These are phyloP conservation scores for Pachycephala philippinensis DNA, from an alignment of 2,113 vertebrate species.

Conservation along the genomic window DNA sequence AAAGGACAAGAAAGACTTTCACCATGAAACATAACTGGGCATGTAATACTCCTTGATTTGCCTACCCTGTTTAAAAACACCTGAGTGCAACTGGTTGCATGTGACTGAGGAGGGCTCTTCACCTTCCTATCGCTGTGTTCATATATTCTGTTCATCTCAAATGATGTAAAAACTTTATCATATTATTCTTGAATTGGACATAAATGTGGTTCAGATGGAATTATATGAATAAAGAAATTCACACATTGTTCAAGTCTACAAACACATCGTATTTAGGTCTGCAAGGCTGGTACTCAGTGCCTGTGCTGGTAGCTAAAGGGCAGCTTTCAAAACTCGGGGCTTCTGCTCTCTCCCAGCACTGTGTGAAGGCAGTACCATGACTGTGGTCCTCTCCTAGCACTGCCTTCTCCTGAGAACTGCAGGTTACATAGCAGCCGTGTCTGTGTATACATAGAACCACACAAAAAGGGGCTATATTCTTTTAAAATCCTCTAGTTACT, in stretches of 20 bases:
- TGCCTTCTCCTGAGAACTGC: background rate
- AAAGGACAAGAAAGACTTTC: background rate
- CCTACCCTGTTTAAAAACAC: background rate
- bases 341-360: background rate
- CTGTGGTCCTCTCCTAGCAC: background rate
- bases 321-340: background rate
- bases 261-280: background rate
- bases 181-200: background rate
- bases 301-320: background rate
- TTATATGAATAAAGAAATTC: background rate
- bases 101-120: background rate
- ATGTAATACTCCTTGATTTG: background rate
- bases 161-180: background rate
- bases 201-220: background rate
- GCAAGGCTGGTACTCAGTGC: background rate
- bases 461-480: background rate
- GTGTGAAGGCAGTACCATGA: background rate
- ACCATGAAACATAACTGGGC: background rate
- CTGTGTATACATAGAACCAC: background rate
- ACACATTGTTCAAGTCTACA: background rate
- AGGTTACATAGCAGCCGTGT: rapidly evolving
- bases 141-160: background rate
- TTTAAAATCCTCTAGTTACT: background rate
- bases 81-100: background rate
- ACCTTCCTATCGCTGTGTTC: background rate